phyloP scores from a whole-genome alignment of 1,140 invertebrate genomes.

The Drosophila melanica region DNA sequence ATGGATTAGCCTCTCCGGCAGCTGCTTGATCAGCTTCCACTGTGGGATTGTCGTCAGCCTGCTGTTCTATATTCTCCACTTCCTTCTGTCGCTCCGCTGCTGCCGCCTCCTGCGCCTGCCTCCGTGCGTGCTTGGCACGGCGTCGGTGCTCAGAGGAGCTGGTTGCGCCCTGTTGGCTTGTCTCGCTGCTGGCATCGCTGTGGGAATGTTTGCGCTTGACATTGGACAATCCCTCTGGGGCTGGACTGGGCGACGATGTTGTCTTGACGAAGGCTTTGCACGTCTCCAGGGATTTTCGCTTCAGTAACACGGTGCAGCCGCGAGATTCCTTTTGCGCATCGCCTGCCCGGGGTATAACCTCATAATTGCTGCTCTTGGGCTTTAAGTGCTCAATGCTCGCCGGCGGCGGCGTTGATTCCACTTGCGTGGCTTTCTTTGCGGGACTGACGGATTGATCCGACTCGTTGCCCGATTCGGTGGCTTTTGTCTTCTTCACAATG shows the following conservation, averaged over 20 bases:
- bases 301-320: slow-evolving; percentile 71
- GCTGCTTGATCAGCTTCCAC: background rate
- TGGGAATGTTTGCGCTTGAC: slow-evolving; percentile 63
- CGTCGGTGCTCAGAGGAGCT: slow-evolving; percentile 38
- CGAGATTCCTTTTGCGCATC: slow-evolving; percentile 63
- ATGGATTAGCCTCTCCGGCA: background rate
- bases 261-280: slow-evolving; percentile 34
- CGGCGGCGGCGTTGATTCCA: slow-evolving; percentile 1
- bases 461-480: slow-evolving; percentile 72
- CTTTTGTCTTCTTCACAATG: slow-evolving; percentile 76
- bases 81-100: background rate
- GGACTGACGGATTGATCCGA: slow-evolving; percentile 67
- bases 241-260: background rate
- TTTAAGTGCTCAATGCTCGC: slow-evolving; percentile 44
- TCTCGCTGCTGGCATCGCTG: slow-evolving; percentile 65
- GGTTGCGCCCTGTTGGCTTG: slow-evolving; percentile 25
- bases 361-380: slow-evolving; percentile 68
- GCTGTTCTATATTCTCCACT: background rate
- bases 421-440: slow-evolving; percentile 37
- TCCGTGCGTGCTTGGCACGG: slow-evolving; percentile 51
- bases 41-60: background rate
- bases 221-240: background rate
- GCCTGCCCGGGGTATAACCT: slow-evolving; percentile 61
- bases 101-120: slow-evolving; percentile 17
- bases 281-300: slow-evolving; percentile 66